Percentiles rank a stretch among this genome's conserved stretches.
These are phyloP conservation scores for Protosalanx chinensis DNA, from an alignment of 2,797 vertebrate genomes.

Conservation along the genomic window DNA sequence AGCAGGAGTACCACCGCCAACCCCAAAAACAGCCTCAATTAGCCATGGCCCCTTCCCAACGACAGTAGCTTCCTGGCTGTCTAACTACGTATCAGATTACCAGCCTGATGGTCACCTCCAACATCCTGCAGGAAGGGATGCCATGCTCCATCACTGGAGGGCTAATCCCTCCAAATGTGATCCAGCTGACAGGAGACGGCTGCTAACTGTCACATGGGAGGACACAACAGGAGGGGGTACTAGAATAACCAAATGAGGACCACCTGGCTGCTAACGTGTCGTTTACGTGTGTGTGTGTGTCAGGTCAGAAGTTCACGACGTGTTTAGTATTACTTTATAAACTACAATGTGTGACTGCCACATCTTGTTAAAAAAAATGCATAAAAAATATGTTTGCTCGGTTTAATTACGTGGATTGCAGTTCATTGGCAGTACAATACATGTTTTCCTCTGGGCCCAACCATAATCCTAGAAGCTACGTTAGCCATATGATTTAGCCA, in stretches of 20 bases:
- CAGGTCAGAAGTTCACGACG: not conserved
- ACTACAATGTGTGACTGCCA: no score
- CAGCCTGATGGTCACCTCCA: slow-evolving; percentile 27
- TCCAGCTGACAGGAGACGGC: not conserved
- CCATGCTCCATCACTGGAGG: slow-evolving; percentile 11
- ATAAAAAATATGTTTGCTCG: no score
- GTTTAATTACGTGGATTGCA: no score
- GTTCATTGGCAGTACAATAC: no score
- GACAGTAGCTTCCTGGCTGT: slow-evolving; percentile 12
- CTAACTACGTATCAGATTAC: slow-evolving; percentile 42
- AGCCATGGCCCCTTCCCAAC: slow-evolving; percentile 19
- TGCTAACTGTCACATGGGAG: not conserved
- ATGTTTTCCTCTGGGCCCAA: no score
- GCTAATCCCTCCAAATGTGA: slow-evolving; percentile 7
- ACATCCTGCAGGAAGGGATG: slow-evolving; percentile 20
- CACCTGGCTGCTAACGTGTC: not conserved
- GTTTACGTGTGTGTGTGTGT: not conserved
- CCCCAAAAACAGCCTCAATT: slow-evolving; percentile 33
- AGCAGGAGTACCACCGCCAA: slow-evolving; percentile 18
- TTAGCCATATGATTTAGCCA: not conserved
- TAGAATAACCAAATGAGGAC: not conserved
- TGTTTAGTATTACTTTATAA: not conserved
- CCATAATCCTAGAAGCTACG: not conserved
- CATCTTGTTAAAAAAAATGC: no score
- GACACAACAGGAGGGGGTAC: no score